phyloP scores from a whole-genome alignment of 2,888 invertebrate genomes.

The Crepidodera aurea region DNA sequence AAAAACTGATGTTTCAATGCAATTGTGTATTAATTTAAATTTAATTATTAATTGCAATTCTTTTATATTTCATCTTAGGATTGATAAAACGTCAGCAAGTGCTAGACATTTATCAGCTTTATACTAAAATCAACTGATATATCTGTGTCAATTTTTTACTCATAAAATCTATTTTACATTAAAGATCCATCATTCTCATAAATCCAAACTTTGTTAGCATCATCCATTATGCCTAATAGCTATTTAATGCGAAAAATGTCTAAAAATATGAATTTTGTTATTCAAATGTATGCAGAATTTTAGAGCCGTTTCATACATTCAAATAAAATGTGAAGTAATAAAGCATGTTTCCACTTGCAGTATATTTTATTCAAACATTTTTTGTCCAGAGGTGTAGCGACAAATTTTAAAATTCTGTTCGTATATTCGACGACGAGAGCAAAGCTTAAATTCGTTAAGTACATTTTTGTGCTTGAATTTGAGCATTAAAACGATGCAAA shows the following conservation, averaged over 20 bases:
- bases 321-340: conserved; percentile 16
- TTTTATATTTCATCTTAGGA: too few species aligned
- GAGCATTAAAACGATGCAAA: too few species aligned
- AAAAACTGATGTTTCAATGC: too few species aligned
- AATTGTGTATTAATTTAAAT: too few species aligned
- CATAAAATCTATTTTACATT: background rate
- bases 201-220: background rate
- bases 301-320: conserved; percentile 1
- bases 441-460: too few species aligned
- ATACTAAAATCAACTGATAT: too few species aligned
- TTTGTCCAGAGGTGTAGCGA: background rate
- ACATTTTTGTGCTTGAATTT: too few species aligned
- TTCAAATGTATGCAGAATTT: conserved; percentile 20
- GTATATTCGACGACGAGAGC: too few species aligned
- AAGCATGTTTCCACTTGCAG: conserved; percentile 15
- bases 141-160: too few species aligned
- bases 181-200: background rate
- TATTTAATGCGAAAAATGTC: conserved; percentile 10
- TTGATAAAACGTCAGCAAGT: too few species aligned
- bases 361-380: background rate
- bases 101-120: too few species aligned
- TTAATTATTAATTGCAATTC: too few species aligned
- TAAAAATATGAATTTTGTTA: conserved; percentile 2
- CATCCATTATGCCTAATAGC: background rate
- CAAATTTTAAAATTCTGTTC: background rate